phyloP scores from a whole-genome alignment of 1,140 invertebrate genomes.

The Mycetomoellerius zeteki region DNA sequence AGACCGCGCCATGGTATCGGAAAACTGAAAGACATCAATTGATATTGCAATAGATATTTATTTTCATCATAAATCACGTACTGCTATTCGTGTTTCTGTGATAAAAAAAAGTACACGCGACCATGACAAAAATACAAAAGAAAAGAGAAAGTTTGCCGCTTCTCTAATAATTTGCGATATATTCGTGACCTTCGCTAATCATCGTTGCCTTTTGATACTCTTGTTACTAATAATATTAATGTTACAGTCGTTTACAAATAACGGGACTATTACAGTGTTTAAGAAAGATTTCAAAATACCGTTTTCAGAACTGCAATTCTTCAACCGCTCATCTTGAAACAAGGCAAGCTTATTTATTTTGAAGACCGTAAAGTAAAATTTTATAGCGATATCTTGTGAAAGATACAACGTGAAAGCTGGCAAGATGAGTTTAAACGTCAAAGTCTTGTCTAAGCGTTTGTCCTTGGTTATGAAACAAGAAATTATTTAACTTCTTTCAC shows the following conservation, averaged over 20 bases:
- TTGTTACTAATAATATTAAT: constrained; percentile 19
- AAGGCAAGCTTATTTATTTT: constrained; percentile 36
- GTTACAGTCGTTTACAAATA: constrained; percentile 4
- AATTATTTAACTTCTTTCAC: constrained; percentile 20
- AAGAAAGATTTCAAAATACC: neutral
- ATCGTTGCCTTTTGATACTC: neutral
- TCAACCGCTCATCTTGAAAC: neutral
- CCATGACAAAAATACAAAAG: neutral
- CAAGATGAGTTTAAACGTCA: constrained; percentile 29
- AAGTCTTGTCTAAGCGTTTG: constrained; percentile 29
- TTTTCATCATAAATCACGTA: constrained; percentile 44
- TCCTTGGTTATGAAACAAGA: constrained; percentile 31
- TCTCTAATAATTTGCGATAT: neutral
- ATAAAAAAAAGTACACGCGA: neutral
- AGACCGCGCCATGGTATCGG: constrained; percentile 2
- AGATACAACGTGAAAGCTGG: constrained; percentile 8
- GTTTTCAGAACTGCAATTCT: neutral
- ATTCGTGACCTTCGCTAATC: neutral
- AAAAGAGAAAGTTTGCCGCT: neutral
- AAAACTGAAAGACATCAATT: constrained; percentile 25
- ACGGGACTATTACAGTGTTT: neutral
- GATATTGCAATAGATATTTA: constrained; percentile 53
- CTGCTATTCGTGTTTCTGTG: neutral
- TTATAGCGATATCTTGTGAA: constrained; percentile 31
- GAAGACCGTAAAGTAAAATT: constrained; percentile 12